phyloP scores from a whole-genome alignment of 92 coral and sea anemone genomes.

The Heliopora coerulea region DNA sequence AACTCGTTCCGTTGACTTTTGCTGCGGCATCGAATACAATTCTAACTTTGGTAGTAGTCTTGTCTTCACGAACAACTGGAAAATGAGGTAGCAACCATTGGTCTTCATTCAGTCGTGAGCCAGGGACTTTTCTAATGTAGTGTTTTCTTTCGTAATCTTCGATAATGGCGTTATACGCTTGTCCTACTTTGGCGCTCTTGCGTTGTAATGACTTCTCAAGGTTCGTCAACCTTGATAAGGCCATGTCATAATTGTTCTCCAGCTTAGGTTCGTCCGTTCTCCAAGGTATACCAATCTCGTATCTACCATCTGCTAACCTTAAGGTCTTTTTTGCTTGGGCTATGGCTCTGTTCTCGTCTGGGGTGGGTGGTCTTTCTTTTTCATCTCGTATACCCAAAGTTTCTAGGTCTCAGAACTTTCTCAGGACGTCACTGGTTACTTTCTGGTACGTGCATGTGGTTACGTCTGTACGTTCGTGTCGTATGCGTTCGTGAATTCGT shows the following conservation, averaged over 20 bases:
- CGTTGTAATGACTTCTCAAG: not conserved
- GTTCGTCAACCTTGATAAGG: not conserved
- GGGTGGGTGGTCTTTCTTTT: conserved; percentile 21
- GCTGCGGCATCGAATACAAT: conserved; percentile 22
- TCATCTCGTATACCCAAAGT: conserved; percentile 46
- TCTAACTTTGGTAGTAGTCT: conserved; percentile 4
- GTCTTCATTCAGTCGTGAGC: not conserved
- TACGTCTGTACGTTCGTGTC: conserved; percentile 49
- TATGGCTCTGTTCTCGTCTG: conserved; percentile 35
- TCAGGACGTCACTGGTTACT: conserved; percentile 40
- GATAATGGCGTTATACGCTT: conserved; percentile 30
- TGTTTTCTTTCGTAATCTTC: conserved; percentile 37
- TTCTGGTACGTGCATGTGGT: conserved; percentile 3
- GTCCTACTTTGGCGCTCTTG: conserved; percentile 31
- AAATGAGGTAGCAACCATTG: conserved; percentile 26
- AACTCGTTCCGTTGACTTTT: conserved; percentile 31
- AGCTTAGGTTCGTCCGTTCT: conserved; percentile 42
- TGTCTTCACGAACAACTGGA: conserved; percentile 21
- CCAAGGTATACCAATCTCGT: conserved; percentile 48
- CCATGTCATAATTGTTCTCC: conserved; percentile 44
- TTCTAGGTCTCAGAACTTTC: conserved; percentile 51
- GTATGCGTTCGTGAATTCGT: conserved; percentile 45
- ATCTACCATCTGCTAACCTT: conserved; percentile 27
- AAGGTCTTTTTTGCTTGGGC: conserved; percentile 6
- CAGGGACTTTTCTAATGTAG: conserved; percentile 38